Percentiles rank a stretch among this genome's conserved stretches.
Evolutionary conservation across 2,797 vertebrate species (phyloP).

Genomic region (Microtus agrestis): DNA sequence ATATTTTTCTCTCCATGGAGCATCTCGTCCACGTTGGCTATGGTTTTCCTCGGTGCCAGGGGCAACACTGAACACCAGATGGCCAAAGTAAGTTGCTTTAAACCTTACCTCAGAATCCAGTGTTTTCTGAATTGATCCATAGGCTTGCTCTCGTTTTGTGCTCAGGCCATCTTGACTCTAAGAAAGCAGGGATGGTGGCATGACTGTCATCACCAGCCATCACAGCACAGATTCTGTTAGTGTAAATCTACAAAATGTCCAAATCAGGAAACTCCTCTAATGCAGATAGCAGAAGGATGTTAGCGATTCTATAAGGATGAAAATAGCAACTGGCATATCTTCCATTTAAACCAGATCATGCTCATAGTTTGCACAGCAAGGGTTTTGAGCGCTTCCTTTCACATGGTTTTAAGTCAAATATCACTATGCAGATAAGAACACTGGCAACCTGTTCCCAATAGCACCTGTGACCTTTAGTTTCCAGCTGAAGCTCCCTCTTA

Average conservation of each 20-base stretch:
- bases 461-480: background rate
- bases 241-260: background rate
- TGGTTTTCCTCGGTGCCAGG: slow-evolving; percentile 86
- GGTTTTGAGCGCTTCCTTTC: background rate
- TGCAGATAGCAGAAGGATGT: background rate
- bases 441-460: background rate
- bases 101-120: background rate
- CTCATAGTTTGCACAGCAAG: background rate
- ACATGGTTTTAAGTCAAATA: background rate
- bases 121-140: background rate
- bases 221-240: accelerated
- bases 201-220: background rate
- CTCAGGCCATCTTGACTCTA: background rate
- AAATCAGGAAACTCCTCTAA: background rate
- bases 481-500: background rate
- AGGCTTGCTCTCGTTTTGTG: background rate
- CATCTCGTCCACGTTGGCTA: slow-evolving; percentile 86
- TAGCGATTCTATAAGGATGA: background rate
- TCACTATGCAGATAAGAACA: background rate
- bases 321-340: background rate
- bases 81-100: slow-evolving; percentile 83
- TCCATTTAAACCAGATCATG: background rate
- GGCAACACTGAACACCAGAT: slow-evolving; percentile 87
- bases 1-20: slow-evolving; percentile 88
- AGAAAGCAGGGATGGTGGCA: background rate